Conservation (phyloP, 2,888 invertebrate species). For the Diplolepis rosae region DNA sequence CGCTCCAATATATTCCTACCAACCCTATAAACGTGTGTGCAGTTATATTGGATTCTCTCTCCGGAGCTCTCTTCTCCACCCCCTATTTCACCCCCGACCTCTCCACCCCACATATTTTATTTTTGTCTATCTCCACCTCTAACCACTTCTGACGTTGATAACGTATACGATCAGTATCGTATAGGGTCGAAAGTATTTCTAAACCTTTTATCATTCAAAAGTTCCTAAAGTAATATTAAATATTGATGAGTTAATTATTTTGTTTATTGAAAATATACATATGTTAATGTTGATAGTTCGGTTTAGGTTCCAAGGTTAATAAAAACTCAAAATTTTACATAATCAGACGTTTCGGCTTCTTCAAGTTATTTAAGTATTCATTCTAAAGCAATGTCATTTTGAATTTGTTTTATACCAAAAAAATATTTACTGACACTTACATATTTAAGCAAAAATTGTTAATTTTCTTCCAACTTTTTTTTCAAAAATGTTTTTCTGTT, state of each 20-base stretch:
- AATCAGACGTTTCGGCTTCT: too few species aligned
- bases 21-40: slow-evolving; percentile 69
- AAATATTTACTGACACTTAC: too few species aligned
- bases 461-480: too few species aligned
- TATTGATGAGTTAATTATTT: background rate
- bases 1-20: slow-evolving; percentile 71
- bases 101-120: background rate
- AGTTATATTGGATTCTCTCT: slow-evolving; percentile 69
- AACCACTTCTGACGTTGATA: slow-evolving; percentile 2
- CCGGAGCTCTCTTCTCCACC: slow-evolving; percentile 39
- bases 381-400: too few species aligned
- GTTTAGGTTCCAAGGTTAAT: too few species aligned
- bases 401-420: too few species aligned
- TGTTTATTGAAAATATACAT: background rate
- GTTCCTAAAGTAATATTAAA: background rate
- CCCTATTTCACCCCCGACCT: background rate
- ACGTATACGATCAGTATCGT: slow-evolving; percentile 8
- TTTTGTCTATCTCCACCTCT: slow-evolving; percentile 13
- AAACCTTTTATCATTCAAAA: background rate
- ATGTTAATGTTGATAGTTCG: too few species aligned
- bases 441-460: too few species aligned
- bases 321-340: too few species aligned
- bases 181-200: background rate
- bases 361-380: too few species aligned
- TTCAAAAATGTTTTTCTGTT: too few species aligned